Base-by-base conservation (phyloP, 2,797 vertebrate species). In the Australoheros facetus region DNA sequence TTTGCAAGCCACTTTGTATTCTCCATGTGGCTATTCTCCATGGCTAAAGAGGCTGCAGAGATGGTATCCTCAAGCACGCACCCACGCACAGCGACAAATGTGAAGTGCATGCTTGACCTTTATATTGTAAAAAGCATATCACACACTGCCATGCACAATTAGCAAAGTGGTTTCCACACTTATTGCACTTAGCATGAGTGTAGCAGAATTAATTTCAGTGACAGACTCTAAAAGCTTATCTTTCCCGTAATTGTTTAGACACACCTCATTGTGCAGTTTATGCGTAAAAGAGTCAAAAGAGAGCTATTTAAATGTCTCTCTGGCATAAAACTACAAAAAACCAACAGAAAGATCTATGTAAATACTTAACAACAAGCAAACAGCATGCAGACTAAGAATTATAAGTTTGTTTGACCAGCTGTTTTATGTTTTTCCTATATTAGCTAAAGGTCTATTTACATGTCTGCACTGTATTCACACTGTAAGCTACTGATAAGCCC, bases 51-150 rank as follows among this genome's bases (percentile, higher is more conserved):
- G 82, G 74, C 75, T 82, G 56, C 72, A 32, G 73, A 82, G 80
- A 80, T 79, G 85, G 69, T 73, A 77, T 81, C 71, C 48, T 81
- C 77, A 70, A 87, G 69, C 19, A 45, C 14, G 51, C 71, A 23
- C 73, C 56, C 71, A 77, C 84, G 69, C 26, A 23, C 23, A 71
- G 62, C 82, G 12, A 71, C 56, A 77, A 56, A 82, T 73, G 53
- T 81, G 70, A 87, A 90, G 82, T 64, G 70, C 19, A 17, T 81
- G 70, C 79, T 88, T 88, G 89, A 90, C 80, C 82, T 89, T 85
- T 85, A 75, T 77, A n/a, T 71, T 64, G 58, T 78, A 34, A 87
- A 88, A 84, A 73, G 70, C 56, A 80, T 62, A 85, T 88, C 55
- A 79, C 71, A 66, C 69, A 30, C 75, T 77, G 85, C 60, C 73